A percentile compares a stretch with the other conserved stretches of the same genome.
Evolutionary conservation across 2,113 vertebrate genomes (phyloP).

Genomic region (Setophaga kirtlandii): DNA sequence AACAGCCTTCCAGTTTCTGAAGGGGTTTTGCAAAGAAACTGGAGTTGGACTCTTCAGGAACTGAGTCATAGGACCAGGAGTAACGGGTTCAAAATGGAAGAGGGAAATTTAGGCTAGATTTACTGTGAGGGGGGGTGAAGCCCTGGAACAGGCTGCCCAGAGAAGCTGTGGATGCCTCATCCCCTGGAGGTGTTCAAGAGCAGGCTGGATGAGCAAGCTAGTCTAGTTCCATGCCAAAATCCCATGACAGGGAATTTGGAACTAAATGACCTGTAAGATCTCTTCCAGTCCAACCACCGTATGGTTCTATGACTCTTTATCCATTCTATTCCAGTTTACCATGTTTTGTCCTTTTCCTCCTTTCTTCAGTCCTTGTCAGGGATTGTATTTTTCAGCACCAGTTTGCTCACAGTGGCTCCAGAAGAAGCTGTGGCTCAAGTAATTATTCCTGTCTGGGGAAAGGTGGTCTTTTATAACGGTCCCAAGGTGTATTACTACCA

Average conservation of each 20-base stretch:
- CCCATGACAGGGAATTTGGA: neutral
- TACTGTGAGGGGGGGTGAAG: too few relatives aligned
- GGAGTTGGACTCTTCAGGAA: neutral
- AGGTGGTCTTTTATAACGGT: neutral
- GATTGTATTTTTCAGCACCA: neutral
- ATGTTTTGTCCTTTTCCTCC: neutral
- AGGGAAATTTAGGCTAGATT: neutral
- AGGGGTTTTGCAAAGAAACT: neutral
- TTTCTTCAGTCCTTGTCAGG: neutral
- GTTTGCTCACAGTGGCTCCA: neutral
- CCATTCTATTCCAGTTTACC: neutral
- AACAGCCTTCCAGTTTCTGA: neutral
- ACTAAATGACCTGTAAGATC: too few relatives aligned
- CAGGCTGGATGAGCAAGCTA: neutral
- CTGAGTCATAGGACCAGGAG: neutral
- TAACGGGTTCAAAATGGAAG: neutral
- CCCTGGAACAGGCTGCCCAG: neutral
- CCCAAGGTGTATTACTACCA: neutral
- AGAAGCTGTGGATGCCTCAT: neutral
- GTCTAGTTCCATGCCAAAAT: neutral
- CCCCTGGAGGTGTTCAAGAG: neutral
- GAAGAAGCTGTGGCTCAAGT: neutral
- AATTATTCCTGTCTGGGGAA: neutral
- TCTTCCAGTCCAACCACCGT: neutral
- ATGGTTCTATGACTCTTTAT: neutral